Percentiles rank a stretch among this genome's conserved stretches.
These are phyloP conservation scores for Buceros bicornis DNA, from an alignment of 2,797 vertebrate genomes.

Conservation along the genomic window DNA sequence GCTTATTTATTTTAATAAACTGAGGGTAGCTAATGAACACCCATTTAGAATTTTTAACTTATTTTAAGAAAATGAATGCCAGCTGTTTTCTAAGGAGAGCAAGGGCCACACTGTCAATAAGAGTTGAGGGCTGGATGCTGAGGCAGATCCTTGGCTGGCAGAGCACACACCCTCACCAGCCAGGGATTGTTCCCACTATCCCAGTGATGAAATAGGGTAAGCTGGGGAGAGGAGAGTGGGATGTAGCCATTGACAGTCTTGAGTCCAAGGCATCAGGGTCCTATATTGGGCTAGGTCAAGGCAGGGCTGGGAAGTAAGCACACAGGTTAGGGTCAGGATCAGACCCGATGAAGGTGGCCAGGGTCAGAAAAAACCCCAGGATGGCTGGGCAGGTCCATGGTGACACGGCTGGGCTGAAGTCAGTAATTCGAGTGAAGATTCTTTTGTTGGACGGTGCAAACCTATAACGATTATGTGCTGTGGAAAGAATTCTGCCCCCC, in stretches of 20 bases:
- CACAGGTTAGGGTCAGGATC: neutral
- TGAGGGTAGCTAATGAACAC: neutral
- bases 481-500: neutral
- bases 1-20: neutral
- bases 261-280: neutral
- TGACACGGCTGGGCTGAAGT: neutral
- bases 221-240: neutral
- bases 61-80: neutral
- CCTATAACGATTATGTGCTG: neutral
- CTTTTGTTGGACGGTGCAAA: neutral
- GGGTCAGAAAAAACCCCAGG: neutral
- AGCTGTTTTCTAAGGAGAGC: neutral
- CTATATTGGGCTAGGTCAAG: neutral
- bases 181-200: neutral
- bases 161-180: neutral
- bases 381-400: neutral
- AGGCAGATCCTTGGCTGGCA: neutral
- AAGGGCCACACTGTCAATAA: neutral
- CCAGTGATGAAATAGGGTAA: neutral
- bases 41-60: neutral
- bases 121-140: neutral
- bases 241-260: neutral
- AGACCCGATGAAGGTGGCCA: neutral
- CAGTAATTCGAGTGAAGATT: neutral
- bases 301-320: neutral